These are phyloP conservation scores for Drosophila lacicola DNA, from an alignment of 2,888 invertebrate genomes.

Conservation along the genomic window DNA sequence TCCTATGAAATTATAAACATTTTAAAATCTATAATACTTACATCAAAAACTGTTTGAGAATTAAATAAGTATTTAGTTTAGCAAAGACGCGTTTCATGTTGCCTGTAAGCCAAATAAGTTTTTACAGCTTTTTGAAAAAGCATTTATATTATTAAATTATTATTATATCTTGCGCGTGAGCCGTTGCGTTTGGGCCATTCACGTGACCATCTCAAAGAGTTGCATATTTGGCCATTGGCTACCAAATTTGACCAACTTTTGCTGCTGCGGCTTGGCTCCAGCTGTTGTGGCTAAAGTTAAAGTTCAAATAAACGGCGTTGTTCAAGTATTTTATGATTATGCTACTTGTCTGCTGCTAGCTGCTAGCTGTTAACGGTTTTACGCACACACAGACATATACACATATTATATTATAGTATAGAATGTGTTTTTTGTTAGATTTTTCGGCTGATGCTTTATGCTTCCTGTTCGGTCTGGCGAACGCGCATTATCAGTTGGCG, in stretches of 20 bases:
- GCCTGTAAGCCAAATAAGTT: no score
- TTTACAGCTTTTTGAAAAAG: no score
- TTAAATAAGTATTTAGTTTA: no score
- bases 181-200: slow-evolving; percentile 12
- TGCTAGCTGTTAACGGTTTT: slow-evolving; percentile 64
- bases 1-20: no score
- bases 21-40: no score
- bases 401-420: slow-evolving; percentile 2
- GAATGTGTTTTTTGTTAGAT: slow-evolving; percentile 30
- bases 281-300: slow-evolving; percentile 65
- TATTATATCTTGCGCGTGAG: slow-evolving; percentile 8
- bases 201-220: slow-evolving; percentile 34
- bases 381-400: slow-evolving; percentile 23
- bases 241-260: slow-evolving; percentile 40
- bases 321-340: slow-evolving; percentile 77
- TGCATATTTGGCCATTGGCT: slow-evolving; percentile 37
- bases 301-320: slow-evolving; percentile 71
- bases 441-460: slow-evolving; percentile 64
- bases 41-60: no score
- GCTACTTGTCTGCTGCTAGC: slow-evolving; percentile 61
- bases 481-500: slow-evolving; percentile 56
- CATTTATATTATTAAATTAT: neutral
- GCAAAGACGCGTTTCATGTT: no score
- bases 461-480: slow-evolving; percentile 67
- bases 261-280: slow-evolving; percentile 9